phyloP scores from a whole-genome alignment of 2,797 vertebrate genomes.

The Chrysolophus pictus region DNA sequence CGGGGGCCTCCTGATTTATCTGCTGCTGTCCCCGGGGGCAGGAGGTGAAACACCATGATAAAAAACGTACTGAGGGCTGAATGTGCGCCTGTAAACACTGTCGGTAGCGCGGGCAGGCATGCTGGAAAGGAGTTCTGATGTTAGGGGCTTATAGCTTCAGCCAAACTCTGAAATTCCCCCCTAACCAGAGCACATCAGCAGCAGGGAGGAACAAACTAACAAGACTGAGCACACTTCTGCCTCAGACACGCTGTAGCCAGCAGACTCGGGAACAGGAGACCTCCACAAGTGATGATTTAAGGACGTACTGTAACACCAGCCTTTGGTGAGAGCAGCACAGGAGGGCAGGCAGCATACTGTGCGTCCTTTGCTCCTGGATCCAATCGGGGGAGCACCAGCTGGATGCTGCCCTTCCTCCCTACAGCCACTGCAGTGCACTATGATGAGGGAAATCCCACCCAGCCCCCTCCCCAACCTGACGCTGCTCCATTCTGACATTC shows the following conservation, averaged over 20 bases:
- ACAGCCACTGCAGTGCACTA: fast-evolving
- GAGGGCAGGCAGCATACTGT: neutral
- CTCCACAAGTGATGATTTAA: neutral
- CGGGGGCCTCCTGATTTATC: constrained; percentile 50
- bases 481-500: neutral
- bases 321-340: neutral
- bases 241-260: constrained; percentile 8
- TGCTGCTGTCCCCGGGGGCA: constrained; percentile 18
- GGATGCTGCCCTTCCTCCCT: neutral
- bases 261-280: neutral
- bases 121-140: neutral
- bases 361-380: fast-evolving
- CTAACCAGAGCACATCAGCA: constrained; percentile 36
- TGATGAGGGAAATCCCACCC: neutral
- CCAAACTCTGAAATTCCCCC: constrained; percentile 10
- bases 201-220: neutral
- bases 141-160: neutral
- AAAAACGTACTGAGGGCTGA: constrained; percentile 35
- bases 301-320: neutral
- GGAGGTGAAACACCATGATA: constrained; percentile 36
- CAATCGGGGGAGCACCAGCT: fast-evolving
- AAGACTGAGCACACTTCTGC: constrained; percentile 6
- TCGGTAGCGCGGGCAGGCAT: neutral
- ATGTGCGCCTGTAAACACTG: neutral
- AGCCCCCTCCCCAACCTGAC: neutral